Conservation (phyloP, 2,888 invertebrate genomes). For the Schizotus pectinicornis region DNA sequence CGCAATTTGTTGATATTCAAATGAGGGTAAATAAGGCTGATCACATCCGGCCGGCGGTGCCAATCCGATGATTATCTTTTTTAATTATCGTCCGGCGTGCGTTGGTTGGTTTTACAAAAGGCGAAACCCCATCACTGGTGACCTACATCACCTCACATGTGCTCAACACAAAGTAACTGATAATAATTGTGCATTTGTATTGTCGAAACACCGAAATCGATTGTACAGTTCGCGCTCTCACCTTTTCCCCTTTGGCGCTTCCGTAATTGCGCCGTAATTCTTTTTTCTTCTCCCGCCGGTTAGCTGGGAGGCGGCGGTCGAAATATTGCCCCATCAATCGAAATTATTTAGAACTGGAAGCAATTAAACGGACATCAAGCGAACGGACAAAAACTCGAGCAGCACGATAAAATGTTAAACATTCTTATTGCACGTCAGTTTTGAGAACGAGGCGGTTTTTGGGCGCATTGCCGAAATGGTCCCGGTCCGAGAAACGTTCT, state of each 20-base stretch:
- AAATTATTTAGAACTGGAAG: constrained; percentile 2
- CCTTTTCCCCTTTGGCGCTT: constrained; percentile 10
- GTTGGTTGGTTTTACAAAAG: constrained; percentile 11
- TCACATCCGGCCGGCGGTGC: constrained; percentile 11
- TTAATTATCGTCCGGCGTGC: constrained; percentile 13
- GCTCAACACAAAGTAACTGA: constrained; percentile 10
- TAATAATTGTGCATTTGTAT: constrained; percentile 6
- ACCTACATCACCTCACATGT: constrained; percentile 13
- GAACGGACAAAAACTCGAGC: constrained; percentile 34
- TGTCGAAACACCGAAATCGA: constrained; percentile 15
- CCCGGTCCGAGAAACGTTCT: background rate
- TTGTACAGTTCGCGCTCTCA: constrained; percentile 3
- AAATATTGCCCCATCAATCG: background rate
- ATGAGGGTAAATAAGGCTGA: constrained; percentile 16
- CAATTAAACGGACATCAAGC: constrained; percentile 21
- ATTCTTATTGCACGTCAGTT: constrained; percentile 47
- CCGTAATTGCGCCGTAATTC: constrained; percentile 4
- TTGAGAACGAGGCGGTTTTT: constrained; percentile 34
- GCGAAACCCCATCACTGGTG: constrained; percentile 1
- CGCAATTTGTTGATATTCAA: constrained; percentile 21
- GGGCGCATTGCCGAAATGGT: constrained; percentile 21
- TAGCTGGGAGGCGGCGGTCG: background rate
- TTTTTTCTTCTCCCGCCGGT: background rate
- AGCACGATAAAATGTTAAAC: constrained; percentile 48
- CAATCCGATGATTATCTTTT: constrained; percentile 19